Conservation (phyloP, 2,888 invertebrate species). For the Nematopogon swammerdamellus region DNA sequence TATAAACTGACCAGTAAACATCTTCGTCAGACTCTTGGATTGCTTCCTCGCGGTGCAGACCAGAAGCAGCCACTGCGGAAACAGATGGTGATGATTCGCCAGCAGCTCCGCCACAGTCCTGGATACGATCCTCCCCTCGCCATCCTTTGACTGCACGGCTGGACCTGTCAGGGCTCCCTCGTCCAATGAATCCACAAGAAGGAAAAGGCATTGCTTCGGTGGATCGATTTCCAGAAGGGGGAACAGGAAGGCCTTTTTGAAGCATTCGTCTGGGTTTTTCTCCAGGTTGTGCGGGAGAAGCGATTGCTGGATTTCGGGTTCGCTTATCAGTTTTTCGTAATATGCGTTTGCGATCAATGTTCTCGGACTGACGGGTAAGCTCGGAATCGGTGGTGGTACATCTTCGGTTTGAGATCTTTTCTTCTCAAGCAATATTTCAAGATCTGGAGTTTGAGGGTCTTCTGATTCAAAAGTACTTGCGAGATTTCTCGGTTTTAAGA, state of each 20-base stretch:
- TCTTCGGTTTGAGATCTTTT: conserved; percentile 25
- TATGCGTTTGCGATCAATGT: conserved; percentile 69
- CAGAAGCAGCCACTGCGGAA: conserved; percentile 90
- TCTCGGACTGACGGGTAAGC: conserved; percentile 43
- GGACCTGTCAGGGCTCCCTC: conserved; percentile 44
- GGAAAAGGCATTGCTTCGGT: conserved; percentile 79
- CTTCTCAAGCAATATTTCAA: conserved; percentile 22
- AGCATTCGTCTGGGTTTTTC: conserved; percentile 86
- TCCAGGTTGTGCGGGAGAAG: conserved; percentile 79
- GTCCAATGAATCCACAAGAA: conserved; percentile 91
- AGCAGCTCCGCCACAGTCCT: conserved; percentile 79
- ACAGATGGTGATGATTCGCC: conserved; percentile 83
- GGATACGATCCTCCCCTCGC: conserved; percentile 19
- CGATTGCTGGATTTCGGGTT: conserved; percentile 79
- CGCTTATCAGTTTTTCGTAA: conserved; percentile 71
- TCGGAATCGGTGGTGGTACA: conserved; percentile 45
- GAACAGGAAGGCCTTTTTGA: conserved; percentile 83
- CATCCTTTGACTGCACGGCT: background rate
- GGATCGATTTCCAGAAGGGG: conserved; percentile 84
- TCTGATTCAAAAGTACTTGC: conserved; percentile 12
- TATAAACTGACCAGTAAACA: conserved; percentile 62
- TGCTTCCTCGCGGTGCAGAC: conserved; percentile 87
- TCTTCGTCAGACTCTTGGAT: conserved; percentile 75
- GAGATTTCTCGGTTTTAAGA: conserved; percentile 19
- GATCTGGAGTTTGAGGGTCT: conserved; percentile 12